Evolutionary conservation across 53 echinoderm and acorn worm genomes (phyloP).

Genomic region (Actinopyga echinites): DNA sequence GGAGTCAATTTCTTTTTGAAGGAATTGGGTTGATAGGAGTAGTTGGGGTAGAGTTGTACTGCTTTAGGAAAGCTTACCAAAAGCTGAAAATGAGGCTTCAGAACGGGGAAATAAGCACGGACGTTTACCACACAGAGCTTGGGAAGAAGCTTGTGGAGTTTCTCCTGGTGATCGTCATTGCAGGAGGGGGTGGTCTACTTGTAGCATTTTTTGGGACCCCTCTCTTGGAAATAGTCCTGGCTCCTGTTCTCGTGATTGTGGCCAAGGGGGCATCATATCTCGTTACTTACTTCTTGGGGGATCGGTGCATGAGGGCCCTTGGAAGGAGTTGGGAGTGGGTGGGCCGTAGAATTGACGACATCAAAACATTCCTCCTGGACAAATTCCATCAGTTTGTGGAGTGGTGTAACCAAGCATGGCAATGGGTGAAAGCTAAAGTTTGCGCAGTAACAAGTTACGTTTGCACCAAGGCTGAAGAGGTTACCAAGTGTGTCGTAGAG

Average conservation of each 20-base stretch:
- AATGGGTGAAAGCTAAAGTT: too few relatives aligned
- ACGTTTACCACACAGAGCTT: not conserved
- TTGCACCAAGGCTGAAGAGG: too few relatives aligned
- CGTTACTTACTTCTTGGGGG: not conserved
- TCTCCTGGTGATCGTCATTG: not conserved
- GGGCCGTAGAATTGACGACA: too few relatives aligned
- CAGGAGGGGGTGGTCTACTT: slow-evolving; percentile 1
- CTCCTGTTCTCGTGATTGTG: not conserved
- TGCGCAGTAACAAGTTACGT: too few relatives aligned
- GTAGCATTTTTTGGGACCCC: not conserved
- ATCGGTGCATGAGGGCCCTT: too few relatives aligned
- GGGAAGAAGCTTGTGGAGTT: not conserved
- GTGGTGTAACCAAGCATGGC: too few relatives aligned
- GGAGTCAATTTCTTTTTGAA: not conserved
- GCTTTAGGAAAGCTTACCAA: not conserved
- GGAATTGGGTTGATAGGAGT: not conserved
- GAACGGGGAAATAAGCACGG: not conserved
- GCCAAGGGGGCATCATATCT: not conserved
- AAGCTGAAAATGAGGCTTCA: not conserved
- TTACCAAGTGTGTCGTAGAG: too few relatives aligned
- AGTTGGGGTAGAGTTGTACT: not conserved
- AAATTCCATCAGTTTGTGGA: too few relatives aligned
- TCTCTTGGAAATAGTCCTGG: not conserved
- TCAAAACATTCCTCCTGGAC: too few relatives aligned
- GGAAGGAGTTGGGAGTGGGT: too few relatives aligned